Base-by-base conservation (phyloP, 2,888 invertebrate species). In the Rotaria socialis region DNA sequence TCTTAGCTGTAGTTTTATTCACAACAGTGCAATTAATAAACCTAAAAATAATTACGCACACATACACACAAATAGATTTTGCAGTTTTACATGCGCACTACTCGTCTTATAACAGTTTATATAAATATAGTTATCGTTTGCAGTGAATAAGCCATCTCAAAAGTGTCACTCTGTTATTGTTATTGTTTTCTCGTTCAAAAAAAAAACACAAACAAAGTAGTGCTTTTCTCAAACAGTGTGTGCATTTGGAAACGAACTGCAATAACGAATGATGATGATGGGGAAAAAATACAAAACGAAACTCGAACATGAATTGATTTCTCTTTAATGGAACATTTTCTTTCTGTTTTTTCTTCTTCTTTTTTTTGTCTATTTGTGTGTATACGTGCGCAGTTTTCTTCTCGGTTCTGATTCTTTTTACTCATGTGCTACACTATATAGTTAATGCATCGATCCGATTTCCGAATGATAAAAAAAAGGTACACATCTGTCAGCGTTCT, bases 51-150 rank as follows among this genome's bases (percentile, higher is more conserved):
- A 67, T 16, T 14, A 67, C 67, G 35, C 35, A 67, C 19, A 67
- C 41, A 67, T 16, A 67, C 16, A 67, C 67, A 67, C 35, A 22
- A 55, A 55, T 55, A 55, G 55, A 55, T 55, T 55, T 55, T 55
- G 55, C 55, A 55, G 55, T 55, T 4, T 22, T 55, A 14, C 14
- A 27, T 67, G 35, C 41, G 67, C 35, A 35, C 67, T 67, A 67
- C 35, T 67, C 35, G 67, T 35, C 67, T 35, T 67, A 67, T 67
- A 67, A 67, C 67, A 67, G 67, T 67, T 35, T 67, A 67, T 67
- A 67, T 67, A 67, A 5, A 35, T 67, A 67, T 67, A 27, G 67
- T 67, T 67, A 5, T 67, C 16, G 24, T 67, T 67, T 14, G 67
- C 67, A 67, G 67, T 67, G 67, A 35, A 35, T 67, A 14, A 41